Conservation (phyloP, 1,140 invertebrate genomes). For the Cyrtorhinus lividipennis region DNA sequence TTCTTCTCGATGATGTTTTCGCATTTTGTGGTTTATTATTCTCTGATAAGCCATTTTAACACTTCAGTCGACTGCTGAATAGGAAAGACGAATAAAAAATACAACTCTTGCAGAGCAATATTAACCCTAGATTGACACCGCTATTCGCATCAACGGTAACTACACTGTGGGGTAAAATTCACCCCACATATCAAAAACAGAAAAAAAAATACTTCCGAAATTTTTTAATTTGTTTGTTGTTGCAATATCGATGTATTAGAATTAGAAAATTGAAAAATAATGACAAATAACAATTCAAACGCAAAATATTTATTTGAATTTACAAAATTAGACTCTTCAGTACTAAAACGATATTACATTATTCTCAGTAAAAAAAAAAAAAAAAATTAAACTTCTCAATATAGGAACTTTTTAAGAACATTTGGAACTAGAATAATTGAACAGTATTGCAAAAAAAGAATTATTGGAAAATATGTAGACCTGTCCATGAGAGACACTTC, state of each 20-base stretch:
- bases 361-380: not conserved
- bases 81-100: too few species aligned
- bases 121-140: slow-evolving; percentile 8
- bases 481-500: not conserved
- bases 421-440: not conserved
- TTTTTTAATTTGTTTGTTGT: not conserved
- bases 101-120: too few species aligned
- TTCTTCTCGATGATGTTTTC: too few species aligned
- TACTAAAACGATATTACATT: not conserved
- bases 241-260: not conserved
- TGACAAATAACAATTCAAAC: not conserved
- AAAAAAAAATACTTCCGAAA: not conserved
- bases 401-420: not conserved
- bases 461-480: not conserved
- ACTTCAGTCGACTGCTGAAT: too few species aligned
- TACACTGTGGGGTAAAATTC: not conserved
- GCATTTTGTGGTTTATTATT: too few species aligned
- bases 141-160: not conserved
- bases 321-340: not conserved
- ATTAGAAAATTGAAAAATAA: not conserved
- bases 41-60: too few species aligned
- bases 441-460: not conserved
- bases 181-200: not conserved
- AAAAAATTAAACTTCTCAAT: not conserved
- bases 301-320: not conserved